These are phyloP conservation scores for Tilapia sparmanii DNA, from an alignment of 2,113 vertebrate genomes.

Conservation along the genomic window DNA sequence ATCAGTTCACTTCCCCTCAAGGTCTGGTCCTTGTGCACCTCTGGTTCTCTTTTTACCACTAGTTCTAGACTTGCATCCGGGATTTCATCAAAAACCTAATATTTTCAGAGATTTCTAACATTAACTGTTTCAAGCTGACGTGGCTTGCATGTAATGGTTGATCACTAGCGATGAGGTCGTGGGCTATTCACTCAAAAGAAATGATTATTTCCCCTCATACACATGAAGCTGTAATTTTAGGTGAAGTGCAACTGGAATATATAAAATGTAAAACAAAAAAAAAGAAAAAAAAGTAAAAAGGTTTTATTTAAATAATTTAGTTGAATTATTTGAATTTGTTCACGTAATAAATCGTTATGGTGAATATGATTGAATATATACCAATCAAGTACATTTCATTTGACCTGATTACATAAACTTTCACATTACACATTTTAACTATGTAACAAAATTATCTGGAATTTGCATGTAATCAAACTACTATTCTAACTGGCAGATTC, in stretches of 20 bases:
- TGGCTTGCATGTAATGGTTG: background rate
- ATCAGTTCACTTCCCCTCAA: background rate
- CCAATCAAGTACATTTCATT: background rate
- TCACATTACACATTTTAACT: background rate
- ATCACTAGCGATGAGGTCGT: background rate
- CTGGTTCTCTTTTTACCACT: background rate
- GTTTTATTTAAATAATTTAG: background rate
- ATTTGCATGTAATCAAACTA: background rate
- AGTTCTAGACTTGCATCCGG: fast-evolving
- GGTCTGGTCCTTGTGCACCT: background rate
- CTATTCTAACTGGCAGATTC: background rate
- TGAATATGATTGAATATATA: background rate
- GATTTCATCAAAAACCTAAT: background rate
- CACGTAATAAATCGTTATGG: background rate
- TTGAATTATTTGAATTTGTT: background rate
- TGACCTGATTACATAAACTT: background rate
- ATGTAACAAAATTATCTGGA: background rate
- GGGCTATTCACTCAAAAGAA: background rate
- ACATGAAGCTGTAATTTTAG: background rate
- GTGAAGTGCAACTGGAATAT: background rate
- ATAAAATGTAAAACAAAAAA: background rate
- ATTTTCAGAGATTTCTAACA: background rate
- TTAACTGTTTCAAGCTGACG: background rate
- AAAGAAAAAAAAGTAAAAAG: background rate
- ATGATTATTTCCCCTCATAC: background rate